Percentiles rank a stretch among this genome's conserved stretches.
Conservation (phyloP, 2,888 invertebrate species). For the Mesochorus sp. region DNA sequence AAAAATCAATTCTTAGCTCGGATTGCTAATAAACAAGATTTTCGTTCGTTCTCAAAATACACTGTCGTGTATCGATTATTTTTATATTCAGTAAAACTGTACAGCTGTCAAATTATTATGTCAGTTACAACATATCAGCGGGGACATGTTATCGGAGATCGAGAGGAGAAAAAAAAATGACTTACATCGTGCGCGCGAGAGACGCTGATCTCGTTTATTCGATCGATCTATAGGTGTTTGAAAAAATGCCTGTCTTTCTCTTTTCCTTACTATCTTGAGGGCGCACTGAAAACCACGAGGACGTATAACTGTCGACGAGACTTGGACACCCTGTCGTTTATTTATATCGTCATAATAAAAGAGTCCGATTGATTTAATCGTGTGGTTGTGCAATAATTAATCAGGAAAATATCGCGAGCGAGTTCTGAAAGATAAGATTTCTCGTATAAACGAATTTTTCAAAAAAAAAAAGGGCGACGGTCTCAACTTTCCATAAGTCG, state of each 20-base stretch:
- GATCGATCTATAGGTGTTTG: slow-evolving; percentile 18
- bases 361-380: slow-evolving; percentile 38
- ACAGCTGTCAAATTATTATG: slow-evolving; percentile 54
- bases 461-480: not conserved
- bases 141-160: slow-evolving; percentile 40
- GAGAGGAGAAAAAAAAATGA: slow-evolving; percentile 13
- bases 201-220: slow-evolving; percentile 29
- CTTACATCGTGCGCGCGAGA: not conserved
- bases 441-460: not conserved
- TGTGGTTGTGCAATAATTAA: slow-evolving; percentile 64
- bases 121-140: slow-evolving; percentile 39
- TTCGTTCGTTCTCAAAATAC: slow-evolving; percentile 16
- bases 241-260: slow-evolving; percentile 38
- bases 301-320: slow-evolving; percentile 56
- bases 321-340: slow-evolving; percentile 42
- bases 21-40: slow-evolving; percentile 10
- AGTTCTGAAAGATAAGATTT: slow-evolving; percentile 30
- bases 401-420: slow-evolving; percentile 51
- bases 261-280: slow-evolving; percentile 6
- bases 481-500: slow-evolving; percentile 27
- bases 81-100: slow-evolving; percentile 14
- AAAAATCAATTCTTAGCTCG: not conserved
- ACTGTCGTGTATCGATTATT: slow-evolving; percentile 38
- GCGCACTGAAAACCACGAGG: slow-evolving; percentile 53
- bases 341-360: not conserved